Percentiles rank a stretch among this genome's conserved stretches.
These are phyloP conservation scores for Chionis minor DNA, from an alignment of 2,113 vertebrate genomes.

Conservation along the genomic window DNA sequence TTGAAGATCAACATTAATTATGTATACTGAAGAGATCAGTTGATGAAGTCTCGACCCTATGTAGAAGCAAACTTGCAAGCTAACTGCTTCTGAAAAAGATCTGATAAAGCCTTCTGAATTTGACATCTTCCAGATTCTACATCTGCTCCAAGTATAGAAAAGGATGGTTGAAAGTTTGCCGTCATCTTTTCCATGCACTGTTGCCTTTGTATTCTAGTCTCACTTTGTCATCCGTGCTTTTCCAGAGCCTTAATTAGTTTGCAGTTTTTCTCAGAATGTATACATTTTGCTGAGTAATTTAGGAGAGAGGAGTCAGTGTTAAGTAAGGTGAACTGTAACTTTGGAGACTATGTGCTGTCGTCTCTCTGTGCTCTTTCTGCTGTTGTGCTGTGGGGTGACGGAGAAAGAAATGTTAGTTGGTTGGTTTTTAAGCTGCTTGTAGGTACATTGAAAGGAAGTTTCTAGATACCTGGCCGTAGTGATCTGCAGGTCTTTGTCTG, in stretches of 20 bases:
- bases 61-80: background rate
- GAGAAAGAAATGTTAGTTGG: background rate
- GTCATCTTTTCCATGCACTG: fast-evolving
- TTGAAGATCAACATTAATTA: background rate
- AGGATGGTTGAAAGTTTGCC: background rate
- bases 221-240: background rate
- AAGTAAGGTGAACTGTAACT: background rate
- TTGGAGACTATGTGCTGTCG: fast-evolving
- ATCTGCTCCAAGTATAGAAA: background rate
- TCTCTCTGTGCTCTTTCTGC: background rate
- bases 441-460: background rate
- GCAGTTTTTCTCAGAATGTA: background rate
- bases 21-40: background rate
- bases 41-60: background rate
- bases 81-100: background rate
- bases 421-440: background rate
- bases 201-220: background rate
- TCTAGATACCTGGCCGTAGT: background rate
- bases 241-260: background rate
- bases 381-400: background rate
- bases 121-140: background rate
- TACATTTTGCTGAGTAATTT: background rate
- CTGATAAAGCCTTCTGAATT: background rate
- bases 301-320: background rate
- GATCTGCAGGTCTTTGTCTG: background rate